Base-by-base conservation (phyloP, 2,888 invertebrate species). In the Chorisops tibialis region DNA sequence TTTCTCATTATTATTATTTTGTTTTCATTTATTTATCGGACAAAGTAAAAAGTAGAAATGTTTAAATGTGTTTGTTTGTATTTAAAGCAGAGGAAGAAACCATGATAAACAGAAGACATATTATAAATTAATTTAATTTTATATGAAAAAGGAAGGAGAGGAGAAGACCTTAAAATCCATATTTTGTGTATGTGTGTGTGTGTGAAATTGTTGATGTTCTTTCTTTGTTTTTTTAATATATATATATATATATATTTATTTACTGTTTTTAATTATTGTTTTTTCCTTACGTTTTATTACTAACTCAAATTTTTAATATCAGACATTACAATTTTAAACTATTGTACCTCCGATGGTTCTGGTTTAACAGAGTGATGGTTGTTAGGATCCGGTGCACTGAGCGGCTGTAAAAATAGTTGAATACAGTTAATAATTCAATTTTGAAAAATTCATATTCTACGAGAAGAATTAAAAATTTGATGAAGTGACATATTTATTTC, bases 331-430 rank as follows among this genome's bases (percentile, higher is more conserved):
- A 65, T 69, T 72, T 72, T 70, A 70, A 73, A 71, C 78, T 85
- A 89, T 85, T 89, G 89, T 80, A 89, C 89, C 83, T 91, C 90
- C 74, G 89, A 88, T 78, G 88, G 86, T 82, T 90, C 90, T 78
- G 87, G 86, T 81, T 89, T 89, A 79, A 81, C 78, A 75, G 88
- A 74, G 81, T 88, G 87, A 81, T 89, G 91, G 81, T 89, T 90
- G 78, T 88, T 87, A 80, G 88, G 87, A 81, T 90, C 90, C 77
- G 88, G 86, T 76, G 88, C 87, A 83, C 86, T 89, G 81, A 89
- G 85, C 75, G 90, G 89, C 87, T 89, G 83, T 43, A 81, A 82
- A 68, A 66, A 74, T 67, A 61, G 70, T 43, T 63, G 61, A 41
- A 45, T 52, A 59, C 63, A 60, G 22, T n/a, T n/a, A n/a, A n/a